Base-by-base conservation (phyloP, 2,888 invertebrate species). In the Panzeria rudis region DNA sequence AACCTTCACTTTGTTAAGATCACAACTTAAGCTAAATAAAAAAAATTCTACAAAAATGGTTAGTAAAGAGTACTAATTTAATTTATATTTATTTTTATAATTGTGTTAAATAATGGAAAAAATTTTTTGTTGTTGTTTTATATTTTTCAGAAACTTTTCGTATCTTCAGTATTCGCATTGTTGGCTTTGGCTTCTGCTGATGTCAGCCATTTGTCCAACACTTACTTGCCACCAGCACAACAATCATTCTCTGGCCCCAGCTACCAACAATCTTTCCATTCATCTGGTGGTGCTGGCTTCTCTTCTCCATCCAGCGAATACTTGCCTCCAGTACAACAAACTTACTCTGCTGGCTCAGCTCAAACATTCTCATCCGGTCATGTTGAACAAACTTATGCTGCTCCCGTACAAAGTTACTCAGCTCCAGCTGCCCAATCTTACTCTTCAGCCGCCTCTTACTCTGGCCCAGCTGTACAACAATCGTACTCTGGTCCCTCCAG, bases 171-270 rank as follows among this genome's bases (percentile, higher is more conserved):
- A 54, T 89, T 91, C 77, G 91, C 91, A 72, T 83, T 90, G 59
- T 86, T 89, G 87, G 91, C 91, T 86, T 85, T 89, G 87, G 91
- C 89, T 77, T 87, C 90, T 38, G 92, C 92, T 88, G 92, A 92
- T 89, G 92, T 92, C 29, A 92, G 92, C 88, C 92, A 92, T 72
- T 88, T 92, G 88, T 25, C 88, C 52, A 90, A 86, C 77, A 86
- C 86, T 44, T 91, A 91, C 66, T 86, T 91, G 89, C 91, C 91
- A 35, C 90, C 91, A 13, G 78, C 38, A 25, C 87, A 88, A 83
- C 61, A 77, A 13, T 50, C 64, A 9, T 76, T 62, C 44, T 61
- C 80, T 1, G 84, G 47, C 5, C 17, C 44, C 41, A 79, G 62
- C 35, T 79, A 54, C 11, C 75, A 76, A 11, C 66, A 54, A 35